These are phyloP conservation scores for Scophthalmus maximus DNA, from an alignment of 2,113 vertebrate genomes.

Conservation along the genomic window DNA sequence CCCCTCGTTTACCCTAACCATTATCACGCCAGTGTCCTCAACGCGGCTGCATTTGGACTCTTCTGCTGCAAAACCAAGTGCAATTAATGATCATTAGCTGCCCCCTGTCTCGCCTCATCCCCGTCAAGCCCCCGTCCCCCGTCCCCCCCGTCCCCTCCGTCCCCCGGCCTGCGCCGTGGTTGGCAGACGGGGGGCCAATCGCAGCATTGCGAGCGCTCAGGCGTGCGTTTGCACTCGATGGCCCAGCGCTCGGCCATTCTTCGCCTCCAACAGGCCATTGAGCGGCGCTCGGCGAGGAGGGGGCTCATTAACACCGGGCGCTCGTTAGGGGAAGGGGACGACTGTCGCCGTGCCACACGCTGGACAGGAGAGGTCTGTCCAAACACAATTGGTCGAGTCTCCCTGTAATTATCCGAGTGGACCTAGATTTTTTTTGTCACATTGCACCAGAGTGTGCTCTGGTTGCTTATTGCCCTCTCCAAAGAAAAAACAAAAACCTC, in stretches of 20 bases:
- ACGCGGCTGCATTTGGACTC: slow-evolving; percentile 85
- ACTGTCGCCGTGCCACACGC: slow-evolving; percentile 91
- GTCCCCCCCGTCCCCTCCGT: slow-evolving; percentile 92
- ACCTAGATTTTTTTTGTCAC: slow-evolving; percentile 74
- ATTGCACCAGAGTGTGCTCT: slow-evolving; percentile 84
- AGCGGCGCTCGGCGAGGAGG: slow-evolving; percentile 48
- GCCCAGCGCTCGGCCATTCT: slow-evolving; percentile 87
- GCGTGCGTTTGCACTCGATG: slow-evolving; percentile 86
- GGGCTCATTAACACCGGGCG: slow-evolving; percentile 75
- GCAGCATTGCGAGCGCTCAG: slow-evolving; percentile 80
- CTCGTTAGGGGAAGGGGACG: slow-evolving; percentile 79
- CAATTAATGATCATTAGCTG: slow-evolving; percentile 99
- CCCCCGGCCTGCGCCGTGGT: slow-evolving; percentile 84
- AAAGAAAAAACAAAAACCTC: no score
- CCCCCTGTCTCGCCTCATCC: slow-evolving; percentile 88
- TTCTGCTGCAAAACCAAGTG: slow-evolving; percentile 89
- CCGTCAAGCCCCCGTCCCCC: slow-evolving; percentile 90
- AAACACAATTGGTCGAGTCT: slow-evolving; percentile 90
- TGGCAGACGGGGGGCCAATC: slow-evolving; percentile 83
- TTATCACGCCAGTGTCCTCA: slow-evolving; percentile 84
- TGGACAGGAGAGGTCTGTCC: slow-evolving; percentile 87
- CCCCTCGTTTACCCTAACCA: slow-evolving; percentile 58
- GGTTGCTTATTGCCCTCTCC: slow-evolving; percentile 33
- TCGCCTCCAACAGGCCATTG: slow-evolving; percentile 90
- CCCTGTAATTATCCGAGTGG: slow-evolving; percentile 88